Base-by-base conservation (phyloP, 2,113 vertebrate genomes). In the Bubo scandiacus region DNA sequence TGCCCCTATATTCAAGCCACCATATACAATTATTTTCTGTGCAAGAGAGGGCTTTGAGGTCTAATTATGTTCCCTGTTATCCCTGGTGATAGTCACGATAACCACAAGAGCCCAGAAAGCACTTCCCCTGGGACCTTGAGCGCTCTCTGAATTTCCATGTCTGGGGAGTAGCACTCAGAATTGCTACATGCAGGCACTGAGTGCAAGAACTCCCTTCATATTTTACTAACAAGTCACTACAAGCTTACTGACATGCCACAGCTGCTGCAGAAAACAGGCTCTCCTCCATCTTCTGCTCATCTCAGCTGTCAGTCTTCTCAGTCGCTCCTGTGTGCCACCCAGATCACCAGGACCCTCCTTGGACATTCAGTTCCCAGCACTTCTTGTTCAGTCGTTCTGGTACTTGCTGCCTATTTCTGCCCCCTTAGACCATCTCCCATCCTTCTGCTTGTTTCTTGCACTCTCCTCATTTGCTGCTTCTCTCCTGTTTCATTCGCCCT, bases 221-320 rank as follows among this genome's bases (percentile, higher is more conserved):
- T 40, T 89, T 90, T 43, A 73, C 75, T 40, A 54, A 84, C 95
- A 93, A 97, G 94, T 92, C 92, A 32, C 77, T 85, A 86, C 96
- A 95, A 55, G 88, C 61, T 73, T 66, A 38, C 57, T 0, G 12
- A 74, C 72, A 2, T 22, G 38, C 80, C 68, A 58, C 71, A 84
- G 83, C 80, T 74, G 83, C 88, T 67, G 54, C 19, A 20, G n/a
- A 66, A 67, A 85, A 58, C 75, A 63, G 68, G 30, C 58, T 75
- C 47, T 81, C 40, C 45, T 68, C 75, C 6, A 0, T 36, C 72
- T 71, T 61, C 59, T 27, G 32, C 65, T 77, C 70, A 17, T 27
- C 30, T 52, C 52, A 4, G 52, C 61, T 47, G 38, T 8, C 15
- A 4, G 57, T 42, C 61, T 81, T 30, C 63, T 54, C 70, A 29